Percentiles rank a stretch among this genome's conserved stretches.
Evolutionary conservation across 2,888 invertebrate genomes (phyloP).

Genomic region (Lycia hirtaria): DNA sequence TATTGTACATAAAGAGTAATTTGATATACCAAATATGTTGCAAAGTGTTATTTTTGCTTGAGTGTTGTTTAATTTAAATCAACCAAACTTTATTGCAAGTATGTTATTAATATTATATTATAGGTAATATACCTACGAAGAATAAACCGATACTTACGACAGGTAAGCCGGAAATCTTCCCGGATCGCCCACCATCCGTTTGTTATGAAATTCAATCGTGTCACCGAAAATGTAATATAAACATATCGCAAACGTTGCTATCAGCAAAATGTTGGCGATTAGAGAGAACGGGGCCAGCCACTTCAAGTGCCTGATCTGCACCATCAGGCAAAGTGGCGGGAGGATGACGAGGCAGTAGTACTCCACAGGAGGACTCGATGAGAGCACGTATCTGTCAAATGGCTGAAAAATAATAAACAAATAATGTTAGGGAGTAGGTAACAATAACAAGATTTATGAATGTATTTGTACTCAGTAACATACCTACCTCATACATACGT

Average conservation of each 20-base stretch:
- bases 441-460: too few relatives aligned
- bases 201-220: constrained; percentile 70
- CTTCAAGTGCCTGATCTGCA: constrained; percentile 89
- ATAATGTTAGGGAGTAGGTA: too few relatives aligned
- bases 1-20: too few relatives aligned
- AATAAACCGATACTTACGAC: constrained; percentile 80
- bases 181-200: constrained; percentile 81
- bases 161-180: constrained; percentile 93
- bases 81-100: too few relatives aligned
- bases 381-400: constrained; percentile 68
- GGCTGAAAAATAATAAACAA: constrained; percentile 61
- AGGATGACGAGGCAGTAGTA: constrained; percentile 73
- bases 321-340: constrained; percentile 70
- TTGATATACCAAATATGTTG: too few relatives aligned
- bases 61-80: too few relatives aligned
- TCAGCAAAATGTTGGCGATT: constrained; percentile 92
- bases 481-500: too few relatives aligned
- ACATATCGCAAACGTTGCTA: constrained; percentile 91
- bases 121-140: too few relatives aligned
- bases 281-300: constrained; percentile 95
- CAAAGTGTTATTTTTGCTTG: too few relatives aligned
- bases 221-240: constrained; percentile 91
- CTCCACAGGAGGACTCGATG: constrained; percentile 60
- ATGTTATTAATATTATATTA: too few relatives aligned
- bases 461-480: too few relatives aligned